Conservation (phyloP, 2,888 invertebrate species). For the Agriopis marginaria region DNA sequence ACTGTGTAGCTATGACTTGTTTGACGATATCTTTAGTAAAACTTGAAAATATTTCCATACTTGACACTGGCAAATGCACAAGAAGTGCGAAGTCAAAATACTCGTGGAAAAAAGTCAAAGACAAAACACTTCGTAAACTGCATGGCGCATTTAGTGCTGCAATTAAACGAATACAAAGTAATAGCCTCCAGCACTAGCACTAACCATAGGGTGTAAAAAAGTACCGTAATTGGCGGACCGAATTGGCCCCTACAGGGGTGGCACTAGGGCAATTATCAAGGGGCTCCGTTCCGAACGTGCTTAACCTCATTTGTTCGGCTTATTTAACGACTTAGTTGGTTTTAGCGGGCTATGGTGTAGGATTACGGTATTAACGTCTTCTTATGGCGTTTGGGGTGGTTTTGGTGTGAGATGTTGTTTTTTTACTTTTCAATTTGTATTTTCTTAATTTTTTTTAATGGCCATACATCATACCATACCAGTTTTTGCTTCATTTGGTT, state of each 20-base stretch:
- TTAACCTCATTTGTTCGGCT: slow-evolving; percentile 76
- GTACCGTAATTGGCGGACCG: slow-evolving; percentile 52
- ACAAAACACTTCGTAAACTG: background rate
- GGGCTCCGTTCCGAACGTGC: slow-evolving; percentile 59
- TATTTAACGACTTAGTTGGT: slow-evolving; percentile 62
- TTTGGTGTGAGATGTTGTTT: background rate
- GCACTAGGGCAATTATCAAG: slow-evolving; percentile 62
- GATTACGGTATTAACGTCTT: slow-evolving; percentile 50
- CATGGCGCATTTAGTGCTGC: slow-evolving; percentile 15
- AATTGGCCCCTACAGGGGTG: slow-evolving; percentile 53
- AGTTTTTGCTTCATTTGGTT: too few species aligned
- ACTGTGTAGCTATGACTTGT: too few species aligned
- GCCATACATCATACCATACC: too few species aligned
- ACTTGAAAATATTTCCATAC: too few species aligned
- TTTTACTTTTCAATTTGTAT: slow-evolving; percentile 10
- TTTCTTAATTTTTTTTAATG: background rate
- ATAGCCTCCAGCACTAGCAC: slow-evolving; percentile 39
- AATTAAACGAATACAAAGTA: slow-evolving; percentile 41
- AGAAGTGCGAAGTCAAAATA: too few species aligned
- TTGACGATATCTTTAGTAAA: too few species aligned
- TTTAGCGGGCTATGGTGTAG: slow-evolving; percentile 50
- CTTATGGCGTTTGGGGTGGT: slow-evolving; percentile 35
- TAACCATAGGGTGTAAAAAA: slow-evolving; percentile 54
- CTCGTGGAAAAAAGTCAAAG: too few species aligned
- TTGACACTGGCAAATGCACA: too few species aligned